phyloP scores from a whole-genome alignment of 1,140 invertebrate species.

The Spodoptera litura region DNA sequence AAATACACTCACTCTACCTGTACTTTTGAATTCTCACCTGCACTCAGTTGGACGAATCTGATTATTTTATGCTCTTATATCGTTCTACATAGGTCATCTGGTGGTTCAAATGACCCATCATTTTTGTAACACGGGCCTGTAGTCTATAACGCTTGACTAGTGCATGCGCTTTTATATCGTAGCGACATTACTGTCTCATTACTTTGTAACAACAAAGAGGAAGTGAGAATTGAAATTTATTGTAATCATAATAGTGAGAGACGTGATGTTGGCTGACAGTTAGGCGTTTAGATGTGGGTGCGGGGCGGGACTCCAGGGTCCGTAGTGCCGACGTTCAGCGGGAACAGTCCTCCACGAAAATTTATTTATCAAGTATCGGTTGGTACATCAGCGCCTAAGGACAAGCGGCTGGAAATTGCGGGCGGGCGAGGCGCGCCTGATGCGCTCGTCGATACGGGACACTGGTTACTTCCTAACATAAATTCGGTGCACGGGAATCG shows the following conservation, averaged over 20 bases:
- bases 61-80: too few species aligned
- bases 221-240: constrained; percentile 63
- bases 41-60: too few species aligned
- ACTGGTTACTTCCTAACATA: constrained; percentile 83
- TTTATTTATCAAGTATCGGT: constrained; percentile 77
- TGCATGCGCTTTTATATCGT: neutral
- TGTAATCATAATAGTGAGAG: constrained; percentile 60
- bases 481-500: constrained; percentile 83
- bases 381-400: constrained; percentile 68
- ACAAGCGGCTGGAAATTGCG: constrained; percentile 72
- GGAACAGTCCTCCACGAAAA: constrained; percentile 68
- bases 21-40: too few species aligned
- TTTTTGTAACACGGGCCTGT: too few species aligned
- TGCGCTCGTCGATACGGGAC: constrained; percentile 77
- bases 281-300: constrained; percentile 60
- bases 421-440: constrained; percentile 67
- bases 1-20: too few species aligned
- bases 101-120: too few species aligned
- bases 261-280: constrained; percentile 69
- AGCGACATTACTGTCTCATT: constrained; percentile 28
- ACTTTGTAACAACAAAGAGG: constrained; percentile 48
- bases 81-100: too few species aligned
- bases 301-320: constrained; percentile 57
- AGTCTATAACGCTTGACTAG: neutral
- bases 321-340: constrained; percentile 65